Evolutionary conservation across 2,797 vertebrate species (phyloP).

Genomic region (Lacerta bilineata): DNA sequence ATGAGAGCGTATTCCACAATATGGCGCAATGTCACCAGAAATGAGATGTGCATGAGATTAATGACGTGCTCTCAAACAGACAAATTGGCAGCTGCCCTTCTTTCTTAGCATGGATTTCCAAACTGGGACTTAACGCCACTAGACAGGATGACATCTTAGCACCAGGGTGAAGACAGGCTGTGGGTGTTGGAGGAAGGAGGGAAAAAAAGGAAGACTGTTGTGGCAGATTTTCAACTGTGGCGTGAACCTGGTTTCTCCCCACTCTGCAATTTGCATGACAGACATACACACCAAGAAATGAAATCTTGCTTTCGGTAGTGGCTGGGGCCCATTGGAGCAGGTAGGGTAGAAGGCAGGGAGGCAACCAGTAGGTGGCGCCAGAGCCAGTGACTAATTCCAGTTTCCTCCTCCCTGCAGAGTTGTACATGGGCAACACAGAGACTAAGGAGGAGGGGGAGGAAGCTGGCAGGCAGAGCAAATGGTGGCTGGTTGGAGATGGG

Average conservation of each 20-base stretch:
- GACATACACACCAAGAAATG: too few species aligned
- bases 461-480: too few species aligned
- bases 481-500: too few species aligned
- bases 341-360: too few species aligned
- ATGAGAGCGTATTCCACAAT: neutral
- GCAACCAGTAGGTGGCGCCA: too few species aligned
- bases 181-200: too few species aligned
- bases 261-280: neutral
- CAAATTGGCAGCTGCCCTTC: neutral
- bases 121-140: neutral
- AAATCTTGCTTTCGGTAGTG: neutral
- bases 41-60: neutral
- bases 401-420: too few species aligned
- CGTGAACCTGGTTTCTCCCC: neutral
- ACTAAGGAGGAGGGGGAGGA: too few species aligned
- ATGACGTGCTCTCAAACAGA: conserved; percentile 4
- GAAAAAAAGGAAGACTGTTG: neutral
- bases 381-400: too few species aligned
- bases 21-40: neutral
- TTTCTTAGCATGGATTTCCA: neutral
- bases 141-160: neutral
- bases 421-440: too few species aligned
- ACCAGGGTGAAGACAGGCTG: neutral
- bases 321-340: too few species aligned
- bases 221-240: neutral